These are phyloP conservation scores for Hydropsyche betteni DNA, from an alignment of 2,888 invertebrate species.

Conservation along the genomic window DNA sequence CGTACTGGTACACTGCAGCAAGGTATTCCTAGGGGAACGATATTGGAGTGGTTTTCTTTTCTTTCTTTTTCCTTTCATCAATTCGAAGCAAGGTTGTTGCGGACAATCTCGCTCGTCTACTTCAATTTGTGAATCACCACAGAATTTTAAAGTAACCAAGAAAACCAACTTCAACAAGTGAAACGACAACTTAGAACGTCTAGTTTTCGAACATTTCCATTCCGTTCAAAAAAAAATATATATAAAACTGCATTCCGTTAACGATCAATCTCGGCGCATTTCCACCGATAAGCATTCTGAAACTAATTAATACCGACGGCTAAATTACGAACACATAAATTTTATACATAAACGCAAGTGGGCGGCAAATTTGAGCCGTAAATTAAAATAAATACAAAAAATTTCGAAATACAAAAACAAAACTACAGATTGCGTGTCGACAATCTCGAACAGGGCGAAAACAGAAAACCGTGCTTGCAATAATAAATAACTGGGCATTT, in stretches of 20 bases:
- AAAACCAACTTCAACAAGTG: not conserved
- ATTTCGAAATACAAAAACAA: not conserved
- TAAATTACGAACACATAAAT: conserved; percentile 4
- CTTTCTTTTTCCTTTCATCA: conserved; percentile 4
- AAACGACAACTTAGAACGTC: not conserved
- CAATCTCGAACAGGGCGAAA: conserved; percentile 15
- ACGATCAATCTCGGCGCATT: conserved; percentile 2
- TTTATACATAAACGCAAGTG: not conserved
- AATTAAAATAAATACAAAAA: not conserved
- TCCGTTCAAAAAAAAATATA: not conserved
- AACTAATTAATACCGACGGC: conserved; percentile 23
- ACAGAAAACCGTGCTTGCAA: conserved; percentile 8
- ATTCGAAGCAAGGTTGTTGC: conserved; percentile 1
- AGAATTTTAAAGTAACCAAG: not conserved
- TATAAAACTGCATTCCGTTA: not conserved
- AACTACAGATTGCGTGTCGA: not conserved
- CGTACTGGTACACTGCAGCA: conserved; percentile 1
- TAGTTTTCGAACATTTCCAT: not conserved
- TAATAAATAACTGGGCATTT: conserved; percentile 33
- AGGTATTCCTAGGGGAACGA: conserved; percentile 14
- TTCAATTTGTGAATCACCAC: not conserved
- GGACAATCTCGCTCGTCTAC: not conserved
- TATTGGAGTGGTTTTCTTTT: conserved; percentile 12
- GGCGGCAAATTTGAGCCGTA: not conserved
- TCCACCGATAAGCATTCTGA: not conserved